Evolutionary conservation across 2,113 vertebrate genomes (phyloP), one percentile per base, ranked within the genome.

Genomic region (Tragulus kanchil): DNA sequence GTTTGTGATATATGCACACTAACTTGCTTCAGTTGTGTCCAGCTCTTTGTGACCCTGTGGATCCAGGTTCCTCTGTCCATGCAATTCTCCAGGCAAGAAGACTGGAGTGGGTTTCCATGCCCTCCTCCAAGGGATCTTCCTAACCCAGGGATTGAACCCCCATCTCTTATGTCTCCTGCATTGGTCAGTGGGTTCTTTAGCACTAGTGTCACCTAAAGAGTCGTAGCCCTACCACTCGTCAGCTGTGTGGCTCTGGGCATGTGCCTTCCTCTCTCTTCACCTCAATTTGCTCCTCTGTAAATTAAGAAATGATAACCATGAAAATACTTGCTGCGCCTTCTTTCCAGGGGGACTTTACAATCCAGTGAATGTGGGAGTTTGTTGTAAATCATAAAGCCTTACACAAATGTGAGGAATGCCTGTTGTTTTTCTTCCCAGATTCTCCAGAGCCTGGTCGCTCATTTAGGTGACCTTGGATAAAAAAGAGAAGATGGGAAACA

Each of bases 301-400:
- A 94, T 88, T 50, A 71, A 23, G 21, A 93, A 96, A 83, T 79
- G 21, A 79, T 67, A 16, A 64, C 61, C n/a, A 75, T 14, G 42
- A 23, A 89, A 73, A 75, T 95, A 10, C 23, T 91, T 91, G 2
- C 45, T 64, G 36, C 85, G 25, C 25, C 12, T 75, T 14, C 26
- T 26, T 88, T 78, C 23, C 82, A 79, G 79, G 23, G 14, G 17
- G 42, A 65, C 52, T 82, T 85, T 54, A 90, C 48, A 95, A 94
- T 64, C 42, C 79, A 89, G 42, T 69, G 69, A 95, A 81, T 67
- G 2, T 88, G 62, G 6, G 9, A 59, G 45, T 36, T 92, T 52
- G 94, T 77, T 95, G 52, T 52, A 89, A 94, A 82, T 82, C n/a
- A 94, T 28, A 89, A 91, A 89, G 17, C 23, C 36, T 62, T 67